Base-by-base conservation (phyloP, 2,797 vertebrate genomes). In the Sitta carolinensis region DNA sequence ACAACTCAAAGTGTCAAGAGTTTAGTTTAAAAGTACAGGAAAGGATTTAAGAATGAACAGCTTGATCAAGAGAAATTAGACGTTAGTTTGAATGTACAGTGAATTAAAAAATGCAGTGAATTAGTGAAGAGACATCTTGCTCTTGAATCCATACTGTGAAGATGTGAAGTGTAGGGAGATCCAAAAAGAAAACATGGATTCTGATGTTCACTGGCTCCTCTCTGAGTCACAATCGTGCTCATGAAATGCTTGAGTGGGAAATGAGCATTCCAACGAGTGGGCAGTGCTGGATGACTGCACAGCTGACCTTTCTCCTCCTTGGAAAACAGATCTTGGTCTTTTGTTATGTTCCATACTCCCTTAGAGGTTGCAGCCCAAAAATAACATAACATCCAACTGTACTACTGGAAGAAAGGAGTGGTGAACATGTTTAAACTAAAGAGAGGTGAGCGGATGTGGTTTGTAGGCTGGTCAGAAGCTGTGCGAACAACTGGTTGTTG, bases 191-290 rank as follows among this genome's bases (percentile, higher is more conserved):
- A 32, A 51, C 0, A 0, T 48, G 22, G 14, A 26, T 70, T 58
- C 14, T 52, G 30, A n/a, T 26, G 36, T 61, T 48, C 10, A 6
- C 4, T 7, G 3, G 14, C 43, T 87, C 27, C 48, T 76, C 51
- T 59, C 29, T 2, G 4, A 54, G 47, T 50, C 67, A n/a, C 21
- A 10, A 10, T 62, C 30, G 6, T 0, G 7, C 21, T 64, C 6
- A 4, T 17, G 57, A 73, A 45, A 69, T 29, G 36, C 9, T 84
- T 38, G 16, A 38, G 8, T 25, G 45, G 36, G 20, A 40, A 63
- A 0, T 1, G 5, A 55, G 36, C 16, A 4, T 62, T 85, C 34
- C 40, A 42, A 0, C 0, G 10, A 12, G 10, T 15, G 9, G 26
- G 18, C 30, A 73, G n/a, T 36, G 25, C 51, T 83, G 72, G 10